Conservation (phyloP, 2,797 vertebrate species). For the Sciurus carolinensis region DNA sequence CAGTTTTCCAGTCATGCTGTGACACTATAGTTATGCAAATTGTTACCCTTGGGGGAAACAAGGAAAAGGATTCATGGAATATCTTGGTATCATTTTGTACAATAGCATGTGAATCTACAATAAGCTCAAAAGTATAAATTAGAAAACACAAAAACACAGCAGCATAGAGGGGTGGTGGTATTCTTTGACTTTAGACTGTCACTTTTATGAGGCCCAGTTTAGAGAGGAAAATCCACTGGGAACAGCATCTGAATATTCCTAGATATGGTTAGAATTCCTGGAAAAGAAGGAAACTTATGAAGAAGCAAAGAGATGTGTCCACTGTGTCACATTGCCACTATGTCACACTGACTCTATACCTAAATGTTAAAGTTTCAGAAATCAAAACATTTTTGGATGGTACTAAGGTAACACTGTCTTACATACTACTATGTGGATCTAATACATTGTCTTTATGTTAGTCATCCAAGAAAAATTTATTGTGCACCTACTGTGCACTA, state of each 20-base stretch:
- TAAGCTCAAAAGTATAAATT: not conserved
- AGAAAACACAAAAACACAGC: not conserved
- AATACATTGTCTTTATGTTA: not conserved
- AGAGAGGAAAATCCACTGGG: not conserved
- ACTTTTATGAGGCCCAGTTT: constrained; percentile 20
- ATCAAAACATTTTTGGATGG: not conserved
- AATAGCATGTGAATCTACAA: not conserved
- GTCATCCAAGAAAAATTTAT: constrained; percentile 32
- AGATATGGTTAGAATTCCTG: not conserved
- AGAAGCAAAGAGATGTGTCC: constrained; percentile 18
- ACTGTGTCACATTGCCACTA: not conserved
- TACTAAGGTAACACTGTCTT: not conserved
- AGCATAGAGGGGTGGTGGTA: not conserved
- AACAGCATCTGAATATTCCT: not conserved
- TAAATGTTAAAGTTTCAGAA: constrained; percentile 3
- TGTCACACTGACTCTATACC: not conserved
- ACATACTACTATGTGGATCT: not conserved
- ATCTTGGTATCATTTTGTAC: not conserved
- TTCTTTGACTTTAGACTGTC: not conserved
- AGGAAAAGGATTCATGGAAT: not conserved
- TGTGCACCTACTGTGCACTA: not conserved
- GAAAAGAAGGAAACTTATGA: not conserved
- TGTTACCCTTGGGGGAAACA: not conserved
- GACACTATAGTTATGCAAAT: not conserved
- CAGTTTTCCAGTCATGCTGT: not conserved